Base-by-base conservation (phyloP, 2,888 invertebrate genomes). In the Pelosia muscerda region DNA sequence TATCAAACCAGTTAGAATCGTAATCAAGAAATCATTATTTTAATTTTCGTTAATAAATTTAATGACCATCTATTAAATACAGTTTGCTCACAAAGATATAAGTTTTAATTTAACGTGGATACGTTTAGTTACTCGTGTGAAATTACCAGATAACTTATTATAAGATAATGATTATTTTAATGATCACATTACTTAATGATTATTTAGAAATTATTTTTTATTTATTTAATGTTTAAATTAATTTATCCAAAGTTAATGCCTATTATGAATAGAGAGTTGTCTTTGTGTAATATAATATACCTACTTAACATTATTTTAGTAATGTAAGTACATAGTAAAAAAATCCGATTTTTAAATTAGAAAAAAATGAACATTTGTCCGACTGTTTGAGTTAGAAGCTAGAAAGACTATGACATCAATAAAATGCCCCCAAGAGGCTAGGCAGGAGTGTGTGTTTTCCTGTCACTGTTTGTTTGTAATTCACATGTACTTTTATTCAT, bases 21-120 rank as follows among this genome's bases (percentile, higher is more conserved):
- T 80, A 78, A 77, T 79, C 78, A 75, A 78, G 69, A 71, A 71
- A 72, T 74, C 70, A 71, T 74, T 78, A 73, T 69, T 69, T 71
- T 75, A 80, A 80, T 77, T 78, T 72, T 61, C 55, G 64, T 72
- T 79, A 74, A 78, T 78, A 63, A 76, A 78, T 79, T 72, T 74
- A 79, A 77, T 79, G 63, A 73, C 68, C 28, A 53, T 22, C 63
- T 42, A 77, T 71, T 68, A 72, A 56, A 63, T 58, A 49, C 59
- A 34, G 57, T 65, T 49, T 65, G 55, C 25, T 59, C 19, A 72
- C 63, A 54, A 61, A 68, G 42, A 38, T 54, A 60, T 38, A 38
- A n/a, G 26, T 26, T 66, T n/a, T 53, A 56, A 69, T 64, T 73
- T 68, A 57, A 64, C 66, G 61, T 49, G 15, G 15, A 22, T 59